Base-by-base conservation (phyloP, 2,888 invertebrate species). In the Phymatocera aterrima region DNA sequence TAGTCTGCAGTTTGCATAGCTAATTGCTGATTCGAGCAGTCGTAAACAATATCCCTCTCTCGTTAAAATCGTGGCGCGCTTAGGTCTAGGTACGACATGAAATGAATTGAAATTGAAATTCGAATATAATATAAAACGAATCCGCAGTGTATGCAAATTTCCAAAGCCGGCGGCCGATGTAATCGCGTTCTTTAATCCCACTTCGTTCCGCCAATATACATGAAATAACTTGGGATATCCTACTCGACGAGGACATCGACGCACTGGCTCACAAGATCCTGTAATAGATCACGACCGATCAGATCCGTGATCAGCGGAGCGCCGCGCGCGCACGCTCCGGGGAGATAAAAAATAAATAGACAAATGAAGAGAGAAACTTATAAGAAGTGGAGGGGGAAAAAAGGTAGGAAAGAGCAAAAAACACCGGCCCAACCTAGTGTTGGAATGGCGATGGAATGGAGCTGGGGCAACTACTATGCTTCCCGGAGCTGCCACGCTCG, bases 221-320 rank as follows among this genome's bases (percentile, higher is more conserved):
- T n/a, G n/a, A n/a, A n/a, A n/a, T n/a, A n/a, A n/a, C n/a, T n/a
- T n/a, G n/a, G n/a, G n/a, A n/a, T n/a, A n/a, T n/a, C n/a, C n/a
- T n/a, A n/a, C n/a, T n/a, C n/a, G 64, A 77, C 34, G 65, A 28
- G n/a, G 40, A 10, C 57, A 1, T 34, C 37, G n/a, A 60, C 21
- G 12, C 21, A 46, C 12, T 34, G 65, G 68, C n/a, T 65, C 18
- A 34, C 75, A 37, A 68, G 77, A 77, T 77, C 65, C 60, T 61
- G 77, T 79, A 61, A 79, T 78, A 80, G 80, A 83, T 80, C 80
- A 80, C 64, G 78, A 8, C 15, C 75, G 79, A 82, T 81, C 77
- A 78, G 81, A 78, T 81, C 78, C 80, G 80, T 80, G 79, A 82
- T 79, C 79, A 61, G 40, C 61, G 70, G 68, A 78, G 72, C 77